Base-by-base conservation (phyloP, 2,113 vertebrate genomes). In the Chinchilla lanigera region DNA sequence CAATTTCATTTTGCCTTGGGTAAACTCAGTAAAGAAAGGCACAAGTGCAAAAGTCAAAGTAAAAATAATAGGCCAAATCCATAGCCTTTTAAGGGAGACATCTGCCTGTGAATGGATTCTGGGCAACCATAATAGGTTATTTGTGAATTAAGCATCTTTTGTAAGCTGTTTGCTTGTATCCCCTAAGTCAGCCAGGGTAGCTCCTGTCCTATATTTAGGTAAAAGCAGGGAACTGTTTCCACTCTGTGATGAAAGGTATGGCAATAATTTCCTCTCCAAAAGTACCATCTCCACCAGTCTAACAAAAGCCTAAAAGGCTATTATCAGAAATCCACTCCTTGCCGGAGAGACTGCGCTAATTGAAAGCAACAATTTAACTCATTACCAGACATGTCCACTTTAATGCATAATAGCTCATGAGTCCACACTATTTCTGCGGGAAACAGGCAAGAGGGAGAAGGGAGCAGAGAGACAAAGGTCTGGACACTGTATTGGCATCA, bases 101-200 rank as follows among this genome's bases (percentile, higher is more conserved):
- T 11, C 60, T 83, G 65, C 22, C 13, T 88, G 10, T 95, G 89
- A 81, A 83, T 94, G 69, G 63, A 92, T 80, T 71, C 52, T 81
- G 75, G 56, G 54, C 14, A 75, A 92, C 11, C 41, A 69, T 71
- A 83, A 78, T 80, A 89, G 24, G 50, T 92, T 73, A 78, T 89
- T 71, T 92, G 81, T 96, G 80, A 96, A 95, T 83, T 80, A 94
- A 78, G 30, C 54, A 69, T 47, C 33, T 14, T 80, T 89, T 78
- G 14, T 89, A 93, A 93, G n/a, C 26, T 63, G 47, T 58, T 94
- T 86, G 47, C 19, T 92, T 90, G 50, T 63, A 80, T 60, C 24
- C 4, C 50, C 67, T 86, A 67, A 93, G 73, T n/a, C 56, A 90
- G 63, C 44, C 71, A 97, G 82, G 41, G 22, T 12, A 85, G 28